Conservation (phyloP, 1,140 invertebrate species). For the Eumaeus atala region DNA sequence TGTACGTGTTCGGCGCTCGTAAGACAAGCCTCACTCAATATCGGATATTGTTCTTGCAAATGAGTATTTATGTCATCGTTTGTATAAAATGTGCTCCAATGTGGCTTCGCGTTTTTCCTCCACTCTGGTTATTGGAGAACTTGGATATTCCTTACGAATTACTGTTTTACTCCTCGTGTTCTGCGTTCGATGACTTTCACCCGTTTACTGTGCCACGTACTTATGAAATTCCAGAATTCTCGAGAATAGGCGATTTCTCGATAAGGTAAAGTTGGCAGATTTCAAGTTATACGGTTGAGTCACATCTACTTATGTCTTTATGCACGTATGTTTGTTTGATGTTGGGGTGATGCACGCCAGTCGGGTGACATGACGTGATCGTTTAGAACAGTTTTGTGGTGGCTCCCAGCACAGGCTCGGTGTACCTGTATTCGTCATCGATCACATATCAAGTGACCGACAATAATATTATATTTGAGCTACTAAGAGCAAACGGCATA, state of each 20-base stretch:
- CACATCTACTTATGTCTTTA: too few relatives aligned
- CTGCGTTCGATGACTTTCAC: slow-evolving; percentile 6
- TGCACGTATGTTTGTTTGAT: too few relatives aligned
- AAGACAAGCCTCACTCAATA: slow-evolving; percentile 72
- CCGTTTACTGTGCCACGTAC: not conserved
- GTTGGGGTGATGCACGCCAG: too few relatives aligned
- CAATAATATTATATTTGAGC: too few relatives aligned
- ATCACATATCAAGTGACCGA: too few relatives aligned
- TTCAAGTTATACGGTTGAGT: too few relatives aligned
- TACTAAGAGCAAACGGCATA: too few relatives aligned
- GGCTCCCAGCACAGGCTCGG: too few relatives aligned
- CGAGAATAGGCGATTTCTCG: not conserved
- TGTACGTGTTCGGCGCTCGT: slow-evolving; percentile 34
- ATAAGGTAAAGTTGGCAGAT: too few relatives aligned
- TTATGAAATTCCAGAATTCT: slow-evolving; percentile 6
- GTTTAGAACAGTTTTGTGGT: too few relatives aligned
- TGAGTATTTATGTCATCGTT: slow-evolving; percentile 72
- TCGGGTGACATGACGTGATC: too few relatives aligned
- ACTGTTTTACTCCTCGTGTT: slow-evolving; percentile 16
- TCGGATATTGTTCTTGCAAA: slow-evolving; percentile 72
- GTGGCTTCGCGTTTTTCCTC: slow-evolving; percentile 41
- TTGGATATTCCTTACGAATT: slow-evolving; percentile 32
- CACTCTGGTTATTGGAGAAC: slow-evolving; percentile 47
- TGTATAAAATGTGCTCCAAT: slow-evolving; percentile 59
- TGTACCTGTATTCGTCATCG: too few relatives aligned